Conservation (phyloP, 2,888 invertebrate species). For the Aspidiotus rigidus region DNA sequence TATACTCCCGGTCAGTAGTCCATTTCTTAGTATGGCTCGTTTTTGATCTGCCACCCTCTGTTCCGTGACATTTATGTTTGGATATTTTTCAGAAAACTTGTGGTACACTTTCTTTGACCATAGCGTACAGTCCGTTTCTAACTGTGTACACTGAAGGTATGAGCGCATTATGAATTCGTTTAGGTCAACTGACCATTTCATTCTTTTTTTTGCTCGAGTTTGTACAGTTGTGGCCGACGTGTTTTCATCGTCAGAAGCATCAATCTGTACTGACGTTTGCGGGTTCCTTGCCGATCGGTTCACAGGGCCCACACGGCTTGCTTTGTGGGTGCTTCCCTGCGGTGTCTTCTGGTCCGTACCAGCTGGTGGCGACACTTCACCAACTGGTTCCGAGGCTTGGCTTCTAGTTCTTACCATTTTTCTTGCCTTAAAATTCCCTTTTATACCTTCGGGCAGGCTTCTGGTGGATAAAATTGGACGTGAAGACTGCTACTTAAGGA, state of each 20-base stretch:
- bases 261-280: neutral
- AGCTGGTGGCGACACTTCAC: no score
- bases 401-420: neutral
- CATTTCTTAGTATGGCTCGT: neutral
- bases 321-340: no score
- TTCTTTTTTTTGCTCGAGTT: neutral
- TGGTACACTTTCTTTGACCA: neutral
- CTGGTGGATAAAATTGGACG: neutral
- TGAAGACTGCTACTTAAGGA: slow-evolving; percentile 1
- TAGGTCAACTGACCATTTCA: neutral
- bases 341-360: no score
- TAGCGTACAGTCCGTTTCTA: neutral
- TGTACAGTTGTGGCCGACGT: neutral
- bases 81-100: neutral
- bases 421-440: neutral
- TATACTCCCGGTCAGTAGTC: neutral
- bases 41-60: slow-evolving; percentile 4
- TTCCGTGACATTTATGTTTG: neutral
- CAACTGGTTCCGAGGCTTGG: no score
- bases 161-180: slow-evolving; percentile 1
- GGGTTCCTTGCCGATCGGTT: neutral
- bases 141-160: neutral
- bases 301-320: neutral
- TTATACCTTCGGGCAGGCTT: slow-evolving; percentile 1
- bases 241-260: neutral